A percentile compares a stretch with the other conserved stretches of the same genome.
phyloP scores from a whole-genome alignment of 2,797 vertebrate genomes.

The Rallus crepitans region DNA sequence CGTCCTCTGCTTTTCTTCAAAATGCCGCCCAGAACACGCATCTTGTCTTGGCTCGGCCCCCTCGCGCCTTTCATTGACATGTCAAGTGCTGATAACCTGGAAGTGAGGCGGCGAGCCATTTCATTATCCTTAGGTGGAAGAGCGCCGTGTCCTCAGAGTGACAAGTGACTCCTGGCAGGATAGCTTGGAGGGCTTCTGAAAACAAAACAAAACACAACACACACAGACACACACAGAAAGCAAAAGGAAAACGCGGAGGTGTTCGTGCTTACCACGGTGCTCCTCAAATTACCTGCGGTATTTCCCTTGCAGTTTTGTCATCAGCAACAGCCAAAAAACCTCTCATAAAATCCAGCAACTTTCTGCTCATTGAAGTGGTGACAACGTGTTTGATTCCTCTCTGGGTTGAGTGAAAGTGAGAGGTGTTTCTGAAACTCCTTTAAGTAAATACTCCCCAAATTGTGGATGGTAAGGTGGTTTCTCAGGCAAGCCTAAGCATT shows the following conservation, averaged over 20 bases:
- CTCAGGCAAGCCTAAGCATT: not conserved
- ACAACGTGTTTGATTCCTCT: not conserved
- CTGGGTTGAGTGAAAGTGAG: slow-evolving; percentile 7
- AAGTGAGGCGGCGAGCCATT: slow-evolving; percentile 36
- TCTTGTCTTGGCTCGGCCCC: slow-evolving; percentile 40
- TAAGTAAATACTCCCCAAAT: not conserved
- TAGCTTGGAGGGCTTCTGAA: not conserved
- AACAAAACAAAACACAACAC: not conserved
- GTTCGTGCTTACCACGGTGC: not conserved
- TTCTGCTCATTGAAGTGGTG: not conserved
- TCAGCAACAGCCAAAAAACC: too few species aligned
- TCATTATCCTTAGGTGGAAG: slow-evolving; percentile 65
- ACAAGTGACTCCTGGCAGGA: slow-evolving; percentile 27
- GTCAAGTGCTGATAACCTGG: slow-evolving; percentile 60
- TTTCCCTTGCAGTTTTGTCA: slow-evolving; percentile 21
- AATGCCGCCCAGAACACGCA: slow-evolving; percentile 24
- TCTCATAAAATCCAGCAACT: not conserved
- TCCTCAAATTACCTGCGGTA: not conserved
- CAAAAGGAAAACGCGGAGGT: not conserved
- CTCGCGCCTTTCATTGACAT: slow-evolving; percentile 42
- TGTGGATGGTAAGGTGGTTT: not conserved
- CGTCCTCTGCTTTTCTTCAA: slow-evolving; percentile 38
- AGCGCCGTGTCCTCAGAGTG: slow-evolving; percentile 23
- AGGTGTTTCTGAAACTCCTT: slow-evolving; percentile 6
- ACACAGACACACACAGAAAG: too few species aligned